Evolutionary conservation across 1,140 invertebrate genomes (phyloP).

Genomic region (Cherax destructor): DNA sequence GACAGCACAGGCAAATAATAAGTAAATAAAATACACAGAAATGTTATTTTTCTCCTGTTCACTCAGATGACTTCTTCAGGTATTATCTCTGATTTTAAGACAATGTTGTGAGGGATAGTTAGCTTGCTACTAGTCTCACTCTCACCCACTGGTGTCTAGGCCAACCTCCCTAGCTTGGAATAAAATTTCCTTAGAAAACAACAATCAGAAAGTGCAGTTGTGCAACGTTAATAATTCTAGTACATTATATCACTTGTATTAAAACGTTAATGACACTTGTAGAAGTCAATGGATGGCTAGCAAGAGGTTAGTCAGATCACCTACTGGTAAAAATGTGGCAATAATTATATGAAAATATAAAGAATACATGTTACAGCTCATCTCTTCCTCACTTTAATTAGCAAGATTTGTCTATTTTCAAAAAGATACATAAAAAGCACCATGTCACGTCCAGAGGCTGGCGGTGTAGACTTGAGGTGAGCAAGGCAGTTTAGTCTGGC

Average conservation of each 20-base stretch:
- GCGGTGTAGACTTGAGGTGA: slow-evolving; percentile 14
- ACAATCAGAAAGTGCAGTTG: not conserved
- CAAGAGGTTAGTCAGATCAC: slow-evolving; percentile 1
- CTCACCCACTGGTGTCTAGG: not conserved
- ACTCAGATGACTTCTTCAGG: not conserved
- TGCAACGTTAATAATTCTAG: not conserved
- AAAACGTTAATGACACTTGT: not conserved
- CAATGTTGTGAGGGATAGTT: not conserved
- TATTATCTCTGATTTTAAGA: not conserved
- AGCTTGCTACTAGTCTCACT: not conserved
- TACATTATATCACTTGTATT: not conserved
- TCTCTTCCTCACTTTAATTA: not conserved
- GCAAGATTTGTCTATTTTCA: not conserved
- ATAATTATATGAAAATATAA: slow-evolving; percentile 41
- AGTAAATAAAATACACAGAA: not conserved
- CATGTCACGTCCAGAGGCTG: slow-evolving; percentile 35
- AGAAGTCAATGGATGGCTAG: not conserved
- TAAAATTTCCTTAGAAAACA: not conserved
- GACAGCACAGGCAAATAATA: slow-evolving; percentile 2
- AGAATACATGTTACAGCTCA: slow-evolving; percentile 8
- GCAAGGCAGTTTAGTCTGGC: slow-evolving; percentile 29
- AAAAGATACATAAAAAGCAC: slow-evolving; percentile 32
- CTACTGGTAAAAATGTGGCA: not conserved
- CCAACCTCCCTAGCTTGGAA: slow-evolving; percentile 2
- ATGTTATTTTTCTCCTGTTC: not conserved